Evolutionary conservation across 2,113 vertebrate species (phyloP), one percentile per base, ranked within the genome.

Genomic region (Xiphophorus couchianus): DNA sequence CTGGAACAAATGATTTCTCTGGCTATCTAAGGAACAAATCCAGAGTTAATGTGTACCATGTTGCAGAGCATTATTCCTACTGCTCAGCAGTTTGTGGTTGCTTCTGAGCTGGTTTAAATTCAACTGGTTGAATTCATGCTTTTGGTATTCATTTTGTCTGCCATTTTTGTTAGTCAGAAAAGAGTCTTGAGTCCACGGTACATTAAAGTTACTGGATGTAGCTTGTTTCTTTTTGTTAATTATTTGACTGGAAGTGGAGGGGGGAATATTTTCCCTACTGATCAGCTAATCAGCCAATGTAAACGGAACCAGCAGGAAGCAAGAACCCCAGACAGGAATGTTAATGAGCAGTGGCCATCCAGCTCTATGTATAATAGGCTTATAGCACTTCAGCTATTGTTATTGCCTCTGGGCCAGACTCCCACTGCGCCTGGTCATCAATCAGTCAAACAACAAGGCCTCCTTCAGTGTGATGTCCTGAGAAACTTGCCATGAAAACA

Each of bases 241-340:
- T 80, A 66, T 15, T 0, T 62, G 62, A 22, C 27, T 42, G 8
- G 15, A 70, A 60, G 33, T 30, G 54, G 30, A 4, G 29, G 31
- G 74, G 72, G 73, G 72, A 71, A 85, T 80, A 67, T 69, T 74
- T 78, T 61, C 42, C 63, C 19, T 61, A 75, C 68, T 71, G 62
- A 39, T 67, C 27, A 12, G 51, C 81, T 89, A 86, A 90, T 89
- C 78, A 74, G 58, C 69, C 74, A 84, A 73, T 88, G 81, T 88
- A 91, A 91, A 91, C 76, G 5, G 61, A 71, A 84, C 74, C 85
- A 77, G 82, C 69, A 69, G 77, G 89, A 77, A 82, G 79, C 82
- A 79, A 81, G 88, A 90, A 82, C 89, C 79, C 83, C 88, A 91
- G 89, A 92, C 91, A 92, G 89, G 89, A 93, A 93, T 93, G 83